Evolutionary conservation across 2,113 vertebrate genomes (phyloP).

Genomic region (Tapirus terrestris): DNA sequence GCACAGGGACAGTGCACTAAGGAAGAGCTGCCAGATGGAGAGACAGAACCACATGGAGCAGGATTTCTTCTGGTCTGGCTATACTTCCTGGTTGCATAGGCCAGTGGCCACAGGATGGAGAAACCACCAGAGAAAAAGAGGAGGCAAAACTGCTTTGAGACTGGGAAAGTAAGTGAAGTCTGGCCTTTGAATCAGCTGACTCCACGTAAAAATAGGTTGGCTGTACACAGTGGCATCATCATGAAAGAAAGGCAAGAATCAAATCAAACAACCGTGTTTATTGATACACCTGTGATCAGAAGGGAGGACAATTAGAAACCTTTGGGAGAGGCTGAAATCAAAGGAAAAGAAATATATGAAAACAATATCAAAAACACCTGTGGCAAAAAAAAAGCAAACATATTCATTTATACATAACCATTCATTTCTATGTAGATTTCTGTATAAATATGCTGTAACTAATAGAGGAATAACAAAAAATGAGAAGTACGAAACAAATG

Average conservation of each 20-base stretch:
- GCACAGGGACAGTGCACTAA: neutral
- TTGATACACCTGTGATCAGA: neutral
- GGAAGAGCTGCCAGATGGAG: neutral
- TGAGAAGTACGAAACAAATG: neutral
- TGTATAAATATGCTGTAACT: neutral
- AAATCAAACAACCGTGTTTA: slow-evolving; percentile 16
- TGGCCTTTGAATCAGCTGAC: neutral
- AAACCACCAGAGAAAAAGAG: neutral
- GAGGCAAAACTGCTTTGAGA: neutral
- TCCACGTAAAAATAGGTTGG: neutral
- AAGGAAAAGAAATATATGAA: neutral
- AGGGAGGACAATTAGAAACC: neutral
- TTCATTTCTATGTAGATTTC: neutral
- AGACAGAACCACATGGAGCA: neutral
- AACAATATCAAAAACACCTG: neutral
- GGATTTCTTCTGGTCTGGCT: neutral
- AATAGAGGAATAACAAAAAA: neutral
- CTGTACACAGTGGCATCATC: neutral
- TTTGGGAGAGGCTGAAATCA: neutral
- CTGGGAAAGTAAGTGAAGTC: neutral
- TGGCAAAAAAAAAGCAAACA: neutral
- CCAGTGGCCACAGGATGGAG: neutral
- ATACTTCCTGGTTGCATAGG: neutral
- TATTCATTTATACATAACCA: neutral
- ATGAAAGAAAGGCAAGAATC: neutral